Base-by-base conservation (phyloP, 2,113 vertebrate species). In the Ceyx margarethae region DNA sequence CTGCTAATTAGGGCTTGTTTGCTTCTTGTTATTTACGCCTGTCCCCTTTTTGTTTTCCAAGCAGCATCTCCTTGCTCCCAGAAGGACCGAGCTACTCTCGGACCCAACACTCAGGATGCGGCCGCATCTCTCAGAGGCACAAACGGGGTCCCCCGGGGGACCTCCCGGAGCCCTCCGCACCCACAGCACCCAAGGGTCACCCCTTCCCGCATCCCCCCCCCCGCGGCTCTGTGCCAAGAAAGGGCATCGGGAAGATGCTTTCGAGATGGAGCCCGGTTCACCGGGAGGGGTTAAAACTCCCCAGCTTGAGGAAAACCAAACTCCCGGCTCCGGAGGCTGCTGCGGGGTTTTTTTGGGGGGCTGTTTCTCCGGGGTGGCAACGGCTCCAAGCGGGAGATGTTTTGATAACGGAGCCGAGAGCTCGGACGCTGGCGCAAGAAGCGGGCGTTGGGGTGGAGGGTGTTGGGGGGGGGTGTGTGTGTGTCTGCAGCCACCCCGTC, bases 181-280 rank as follows among this genome's bases (percentile, higher is more conserved):
- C 71, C 71, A 10, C 33, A 20, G 33, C 67, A 43, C 61, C 54
- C 42, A 33, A 3, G 10, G 43, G 43, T 43, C 73, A 15, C 18
- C 56, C 62, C 2, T 10, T 37, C 37, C 37, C 37, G 37, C 37
- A 37, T 37, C 37, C 37, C 37, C 9, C 37, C 9, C 37, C 37
- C 37, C 37, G 9, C 37, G 37, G 37, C 37, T 37, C 37, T 37
- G 1, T 2, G 3, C 21, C 18, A 6, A 29, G 22, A 31, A 25
- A 29, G 9, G 14, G 5, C 13, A 17, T 18, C 0, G 5, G 42
- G 37, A 35, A 13, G 61, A 9, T 4, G 73, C 3, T 0, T 56
- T 21, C 7, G 35, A 19, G 35, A 8, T 2, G 50, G 61, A 68
- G 42, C 40, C 18, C 10, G 54, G 25, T 15, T 48, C 1, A 2